phyloP scores from a whole-genome alignment of 2,888 invertebrate species.

The Aporophyla lueneburgensis region DNA sequence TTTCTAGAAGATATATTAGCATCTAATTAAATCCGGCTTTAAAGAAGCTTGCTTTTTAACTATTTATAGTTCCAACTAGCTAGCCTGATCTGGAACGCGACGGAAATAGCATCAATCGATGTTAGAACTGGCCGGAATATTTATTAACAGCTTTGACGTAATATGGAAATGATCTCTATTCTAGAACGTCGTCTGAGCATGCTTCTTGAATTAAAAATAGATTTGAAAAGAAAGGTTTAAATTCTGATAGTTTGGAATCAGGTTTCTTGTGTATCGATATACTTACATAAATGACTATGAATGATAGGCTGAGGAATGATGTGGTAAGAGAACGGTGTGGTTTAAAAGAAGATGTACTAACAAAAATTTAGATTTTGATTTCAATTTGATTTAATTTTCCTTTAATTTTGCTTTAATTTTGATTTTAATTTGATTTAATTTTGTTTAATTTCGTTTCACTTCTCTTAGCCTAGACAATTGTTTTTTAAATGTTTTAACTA shows the following conservation, averaged over 20 bases:
- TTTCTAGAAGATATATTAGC: constrained; percentile 26
- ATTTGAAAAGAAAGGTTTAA: no score
- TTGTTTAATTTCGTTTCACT: no score
- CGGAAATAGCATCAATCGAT: constrained; percentile 46
- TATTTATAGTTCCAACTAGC: constrained; percentile 41
- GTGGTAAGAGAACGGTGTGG: no score
- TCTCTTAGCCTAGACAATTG: no score
- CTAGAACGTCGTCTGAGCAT: background rate
- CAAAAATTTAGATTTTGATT: no score
- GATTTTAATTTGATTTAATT: no score
- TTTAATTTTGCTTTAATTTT: no score
- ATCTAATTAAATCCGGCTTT: constrained; percentile 36
- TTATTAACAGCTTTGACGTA: constrained; percentile 36
- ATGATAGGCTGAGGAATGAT: no score
- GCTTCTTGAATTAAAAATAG: constrained; percentile 6
- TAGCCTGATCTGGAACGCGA: constrained; percentile 16
- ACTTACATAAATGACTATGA: no score
- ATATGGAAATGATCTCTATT: constrained; percentile 17
- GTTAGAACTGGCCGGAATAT: constrained; percentile 38
- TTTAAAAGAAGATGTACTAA: no score
- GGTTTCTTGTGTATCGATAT: background rate
- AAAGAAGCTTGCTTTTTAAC: constrained; percentile 30
- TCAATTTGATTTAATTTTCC: no score
- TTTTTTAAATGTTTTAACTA: no score
- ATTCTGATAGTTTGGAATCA: background rate